A percentile compares a stretch with the other conserved stretches of the same genome.
Evolutionary conservation across 1,140 invertebrate species (phyloP).

Genomic region (Eurosta solidaginis): DNA sequence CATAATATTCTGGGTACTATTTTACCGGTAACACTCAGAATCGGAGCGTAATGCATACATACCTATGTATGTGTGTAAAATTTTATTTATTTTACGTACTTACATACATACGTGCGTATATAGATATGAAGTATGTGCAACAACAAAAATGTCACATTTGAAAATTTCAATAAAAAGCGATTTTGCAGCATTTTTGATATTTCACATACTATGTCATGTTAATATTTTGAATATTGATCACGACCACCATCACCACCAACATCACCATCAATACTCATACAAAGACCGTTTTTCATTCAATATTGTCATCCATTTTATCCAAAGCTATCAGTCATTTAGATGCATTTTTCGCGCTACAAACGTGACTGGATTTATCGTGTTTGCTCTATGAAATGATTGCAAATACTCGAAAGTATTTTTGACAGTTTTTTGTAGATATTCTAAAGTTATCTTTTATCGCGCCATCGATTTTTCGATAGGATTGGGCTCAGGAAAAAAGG

Average conservation of each 20-base stretch:
- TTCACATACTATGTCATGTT: slow-evolving; percentile 23
- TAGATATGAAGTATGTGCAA: no score
- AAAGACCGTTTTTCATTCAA: no score
- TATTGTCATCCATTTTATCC: background rate
- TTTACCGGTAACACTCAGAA: no score
- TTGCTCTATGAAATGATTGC: slow-evolving; percentile 15
- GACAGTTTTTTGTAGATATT: background rate
- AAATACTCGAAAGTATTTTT: background rate
- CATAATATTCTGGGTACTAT: no score
- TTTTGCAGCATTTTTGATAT: slow-evolving; percentile 18
- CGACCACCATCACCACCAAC: background rate
- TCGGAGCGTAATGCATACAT: no score
- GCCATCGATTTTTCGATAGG: no score
- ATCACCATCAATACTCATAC: no score
- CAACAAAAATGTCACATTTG: no score
- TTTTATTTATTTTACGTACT: no score
- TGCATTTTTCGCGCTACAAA: slow-evolving; percentile 17
- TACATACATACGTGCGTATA: background rate
- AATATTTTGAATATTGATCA: slow-evolving; percentile 21
- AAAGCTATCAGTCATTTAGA: slow-evolving; percentile 13
- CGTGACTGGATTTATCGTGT: slow-evolving; percentile 15
- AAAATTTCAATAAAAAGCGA: slow-evolving; percentile 15
- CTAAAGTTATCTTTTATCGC: no score
- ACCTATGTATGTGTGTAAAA: background rate
- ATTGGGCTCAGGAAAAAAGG: no score